phyloP scores from a whole-genome alignment of 2,113 vertebrate genomes.

The Collichthys lucidus region DNA sequence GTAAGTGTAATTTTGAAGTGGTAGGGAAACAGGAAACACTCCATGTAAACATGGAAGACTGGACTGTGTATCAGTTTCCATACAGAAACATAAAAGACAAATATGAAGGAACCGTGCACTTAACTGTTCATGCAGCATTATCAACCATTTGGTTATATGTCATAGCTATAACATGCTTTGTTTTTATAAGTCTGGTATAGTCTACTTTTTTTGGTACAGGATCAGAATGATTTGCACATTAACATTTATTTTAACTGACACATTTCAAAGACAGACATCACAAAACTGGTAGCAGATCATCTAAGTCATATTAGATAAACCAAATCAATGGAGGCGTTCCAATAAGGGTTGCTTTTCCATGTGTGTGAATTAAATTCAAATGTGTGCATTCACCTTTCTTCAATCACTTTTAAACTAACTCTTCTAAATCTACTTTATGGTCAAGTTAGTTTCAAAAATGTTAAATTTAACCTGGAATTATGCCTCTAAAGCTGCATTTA shows the following conservation, averaged over 20 bases:
- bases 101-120: neutral
- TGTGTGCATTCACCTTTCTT: neutral
- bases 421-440: no score
- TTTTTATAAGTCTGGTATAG: neutral
- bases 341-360: neutral
- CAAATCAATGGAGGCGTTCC: neutral
- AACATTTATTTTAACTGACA: neutral
- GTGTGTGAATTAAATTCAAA: neutral
- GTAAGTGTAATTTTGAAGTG: constrained; percentile 15
- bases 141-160: neutral
- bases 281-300: neutral
- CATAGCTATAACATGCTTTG: neutral
- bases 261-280: neutral
- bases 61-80: no score
- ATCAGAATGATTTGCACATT: neutral
- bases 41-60: constrained; percentile 28
- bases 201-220: neutral
- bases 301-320: neutral
- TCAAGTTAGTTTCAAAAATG: no score
- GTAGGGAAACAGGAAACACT: constrained; percentile 37
- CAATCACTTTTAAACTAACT: no score
- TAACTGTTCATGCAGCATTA: no score
- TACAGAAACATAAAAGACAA: neutral
- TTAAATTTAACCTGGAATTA: neutral
- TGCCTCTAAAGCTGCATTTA: neutral